These are phyloP conservation scores for Halisarca cf. caerulea DNA, from an alignment of 37 sponge, comb jelly and placozoan genomes.

Conservation along the genomic window DNA sequence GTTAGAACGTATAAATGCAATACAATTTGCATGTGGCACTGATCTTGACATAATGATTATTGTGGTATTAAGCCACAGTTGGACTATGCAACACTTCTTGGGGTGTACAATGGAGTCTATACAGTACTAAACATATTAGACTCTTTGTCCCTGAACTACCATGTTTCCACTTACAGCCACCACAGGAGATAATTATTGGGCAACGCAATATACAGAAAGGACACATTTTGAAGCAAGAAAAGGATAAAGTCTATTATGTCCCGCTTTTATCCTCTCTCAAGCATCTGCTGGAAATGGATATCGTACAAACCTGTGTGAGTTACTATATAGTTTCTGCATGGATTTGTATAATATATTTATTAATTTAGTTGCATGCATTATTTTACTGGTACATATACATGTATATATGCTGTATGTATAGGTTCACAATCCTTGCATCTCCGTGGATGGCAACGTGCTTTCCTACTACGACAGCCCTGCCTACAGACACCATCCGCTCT, in stretches of 20 bases:
- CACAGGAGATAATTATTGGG: slow-evolving; percentile 2
- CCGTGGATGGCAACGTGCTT: neutral
- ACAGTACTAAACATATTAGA: too few species aligned
- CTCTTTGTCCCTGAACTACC: too few species aligned
- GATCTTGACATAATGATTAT: neutral
- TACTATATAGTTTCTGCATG: neutral
- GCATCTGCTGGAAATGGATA: neutral
- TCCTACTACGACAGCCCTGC: slow-evolving; percentile 57
- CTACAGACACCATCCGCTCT: slow-evolving; percentile 39
- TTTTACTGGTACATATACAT: neutral
- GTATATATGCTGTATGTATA: neutral
- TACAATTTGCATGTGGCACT: neutral
- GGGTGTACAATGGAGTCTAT: too few species aligned
- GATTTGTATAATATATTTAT: neutral
- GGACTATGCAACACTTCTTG: too few species aligned
- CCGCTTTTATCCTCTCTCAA: slow-evolving; percentile 5
- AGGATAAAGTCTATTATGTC: neutral
- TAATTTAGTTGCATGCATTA: neutral
- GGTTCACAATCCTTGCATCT: neutral
- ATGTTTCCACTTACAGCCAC: slow-evolving; percentile 5
- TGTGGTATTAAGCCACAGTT: neutral
- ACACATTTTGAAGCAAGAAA: neutral
- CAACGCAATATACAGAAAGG: neutral
- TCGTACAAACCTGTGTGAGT: neutral
- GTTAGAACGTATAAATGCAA: neutral